Base-by-base conservation (phyloP, 2,113 vertebrate species). In the Leiothrix lutea region DNA sequence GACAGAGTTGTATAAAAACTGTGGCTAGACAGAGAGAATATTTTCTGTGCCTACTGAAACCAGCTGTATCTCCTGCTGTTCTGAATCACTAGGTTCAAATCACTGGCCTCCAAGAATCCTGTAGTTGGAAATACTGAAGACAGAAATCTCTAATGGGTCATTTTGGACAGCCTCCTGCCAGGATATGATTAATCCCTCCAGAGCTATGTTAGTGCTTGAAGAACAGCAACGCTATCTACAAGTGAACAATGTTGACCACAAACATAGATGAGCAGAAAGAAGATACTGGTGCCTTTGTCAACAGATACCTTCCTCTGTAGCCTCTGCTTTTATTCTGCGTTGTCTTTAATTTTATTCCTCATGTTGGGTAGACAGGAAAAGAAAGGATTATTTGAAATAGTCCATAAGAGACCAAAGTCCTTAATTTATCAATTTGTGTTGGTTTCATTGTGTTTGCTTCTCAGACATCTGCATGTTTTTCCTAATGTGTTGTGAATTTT, bases 151-250 rank as follows among this genome's bases (percentile, higher is more conserved):
- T 95, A 71, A 93, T 86, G 80, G 92, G 88, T 90, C 75, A 71
- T 94, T 96, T 95, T 82, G 90, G 85, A 83, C 64, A 88, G n/a
- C 85, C 85, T 95, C 92, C 93, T 94, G 82, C 92, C 67, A 96
- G 51, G 88, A 73, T 45, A 36, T 71, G 75, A 92, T 92, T 95
- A 83, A 80, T 90, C 24, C 79, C 62, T 93, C 62, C 33, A 21
- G 81, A 88, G 58, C 38, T 81, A 26, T 79, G 84, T 75, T 81
- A 89, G 83, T 44, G 33, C 60, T 73, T 91, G 90, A 72, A 88
- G 78, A 94, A 69, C 58, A 88, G 54, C 81, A 88, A 44, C 7
- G 2, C 57, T 83, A 17, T 13, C 67, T 58, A 26, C 78, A 85
- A 77, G 74, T 48, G 54, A 91, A 22, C 58, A 56, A 28, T 50